Conservation (phyloP, 2,797 vertebrate species). For the Graptemys geographica region DNA sequence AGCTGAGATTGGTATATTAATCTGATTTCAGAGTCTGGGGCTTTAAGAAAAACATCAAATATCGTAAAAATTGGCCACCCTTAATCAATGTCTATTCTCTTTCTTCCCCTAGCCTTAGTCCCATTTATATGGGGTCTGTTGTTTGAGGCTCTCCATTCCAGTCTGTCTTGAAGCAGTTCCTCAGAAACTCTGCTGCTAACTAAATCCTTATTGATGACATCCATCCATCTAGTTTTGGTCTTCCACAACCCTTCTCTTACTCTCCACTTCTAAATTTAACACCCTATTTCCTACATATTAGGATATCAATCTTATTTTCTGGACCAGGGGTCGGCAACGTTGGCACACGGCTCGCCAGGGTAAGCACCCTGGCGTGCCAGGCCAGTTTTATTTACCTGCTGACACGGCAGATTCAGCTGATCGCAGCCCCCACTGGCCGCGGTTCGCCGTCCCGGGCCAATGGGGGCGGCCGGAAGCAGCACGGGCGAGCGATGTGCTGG, state of each 20-base stretch:
- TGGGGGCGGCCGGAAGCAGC: no score
- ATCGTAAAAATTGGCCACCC: neutral
- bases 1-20: neutral
- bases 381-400: no score
- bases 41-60: slow-evolving; percentile 49
- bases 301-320: neutral
- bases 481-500: no score
- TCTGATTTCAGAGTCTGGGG: slow-evolving; percentile 46
- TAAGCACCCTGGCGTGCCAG: no score
- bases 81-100: neutral
- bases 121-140: neutral
- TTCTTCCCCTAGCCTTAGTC: neutral
- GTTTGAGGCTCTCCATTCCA: neutral
- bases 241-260: neutral
- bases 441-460: no score
- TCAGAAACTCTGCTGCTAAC: neutral
- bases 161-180: neutral
- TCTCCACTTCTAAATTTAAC: neutral
- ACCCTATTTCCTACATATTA: neutral
- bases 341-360: no score
- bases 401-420: no score
- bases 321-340: no score
- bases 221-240: neutral
- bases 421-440: no score
- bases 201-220: neutral